Conservation (phyloP, 2,113 vertebrate species). For the Pelecanoides urinatrix region DNA sequence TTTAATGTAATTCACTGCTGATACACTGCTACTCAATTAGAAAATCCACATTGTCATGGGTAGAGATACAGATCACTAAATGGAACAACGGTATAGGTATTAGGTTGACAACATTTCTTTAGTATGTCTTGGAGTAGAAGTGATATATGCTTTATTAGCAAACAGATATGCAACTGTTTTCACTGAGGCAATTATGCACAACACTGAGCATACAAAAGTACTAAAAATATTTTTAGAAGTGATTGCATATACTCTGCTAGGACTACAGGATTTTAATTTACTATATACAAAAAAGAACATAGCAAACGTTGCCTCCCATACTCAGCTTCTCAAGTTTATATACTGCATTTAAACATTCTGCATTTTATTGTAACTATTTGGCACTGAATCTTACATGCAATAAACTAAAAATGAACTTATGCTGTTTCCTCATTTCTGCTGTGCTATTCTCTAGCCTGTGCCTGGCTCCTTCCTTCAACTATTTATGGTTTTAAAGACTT, state of each 20-base stretch:
- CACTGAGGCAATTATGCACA: neutral
- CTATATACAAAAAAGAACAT: neutral
- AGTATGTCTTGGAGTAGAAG: neutral
- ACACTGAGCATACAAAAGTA: neutral
- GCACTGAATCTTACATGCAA: neutral
- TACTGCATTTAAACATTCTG: neutral
- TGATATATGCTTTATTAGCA: neutral
- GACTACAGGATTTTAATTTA: neutral
- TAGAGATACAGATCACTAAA: neutral
- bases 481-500: neutral
- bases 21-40: neutral
- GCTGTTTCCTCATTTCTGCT: neutral
- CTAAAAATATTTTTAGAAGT: neutral
- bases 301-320: neutral
- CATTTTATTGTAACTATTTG: conserved; percentile 21
- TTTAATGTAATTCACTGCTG: neutral
- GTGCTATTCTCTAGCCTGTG: neutral
- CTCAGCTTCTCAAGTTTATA: neutral
- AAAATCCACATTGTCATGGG: neutral
- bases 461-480: neutral
- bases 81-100: fast-evolving
- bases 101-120: neutral
- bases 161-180: neutral
- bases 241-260: neutral
- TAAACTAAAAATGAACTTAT: neutral